A percentile compares a stretch with the other conserved stretches of the same genome.
Evolutionary conservation across 1,140 invertebrate genomes (phyloP).

Genomic region (Bemisia tabaci): DNA sequence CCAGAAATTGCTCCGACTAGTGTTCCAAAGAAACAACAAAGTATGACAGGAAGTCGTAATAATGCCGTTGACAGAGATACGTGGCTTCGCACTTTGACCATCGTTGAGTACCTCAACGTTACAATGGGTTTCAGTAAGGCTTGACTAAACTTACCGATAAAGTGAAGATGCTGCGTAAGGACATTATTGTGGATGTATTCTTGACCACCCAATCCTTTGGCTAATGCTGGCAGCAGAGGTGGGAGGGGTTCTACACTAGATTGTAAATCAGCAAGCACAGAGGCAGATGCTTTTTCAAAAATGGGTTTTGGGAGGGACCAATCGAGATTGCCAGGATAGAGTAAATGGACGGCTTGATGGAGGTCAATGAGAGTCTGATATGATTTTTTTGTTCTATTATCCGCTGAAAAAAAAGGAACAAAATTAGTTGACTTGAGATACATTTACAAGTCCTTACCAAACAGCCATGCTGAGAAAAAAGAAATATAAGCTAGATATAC

Average conservation of each 20-base stretch:
- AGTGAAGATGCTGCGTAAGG: constrained; percentile 30
- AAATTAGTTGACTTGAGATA: neutral
- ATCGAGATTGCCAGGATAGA: constrained; percentile 35
- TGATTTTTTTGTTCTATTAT: constrained; percentile 2
- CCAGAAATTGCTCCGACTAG: too few species aligned
- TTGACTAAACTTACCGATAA: constrained; percentile 35
- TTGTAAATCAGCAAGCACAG: constrained; percentile 19
- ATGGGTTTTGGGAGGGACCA: constrained; percentile 27
- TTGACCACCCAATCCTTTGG: constrained; percentile 32
- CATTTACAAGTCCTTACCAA: neutral
- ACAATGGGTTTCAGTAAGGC: too few species aligned
- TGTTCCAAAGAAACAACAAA: too few species aligned
- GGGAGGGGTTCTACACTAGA: constrained; percentile 21
- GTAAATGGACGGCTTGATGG: constrained; percentile 38
- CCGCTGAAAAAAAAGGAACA: neutral
- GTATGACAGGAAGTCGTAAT: too few species aligned
- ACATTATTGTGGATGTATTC: constrained; percentile 33
- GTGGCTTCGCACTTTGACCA: too few species aligned
- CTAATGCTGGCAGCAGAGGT: constrained; percentile 29
- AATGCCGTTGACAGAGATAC: too few species aligned
- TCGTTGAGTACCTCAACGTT: too few species aligned
- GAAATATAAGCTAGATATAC: constrained; percentile 19
- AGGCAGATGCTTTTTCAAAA: constrained; percentile 20
- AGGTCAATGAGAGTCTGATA: constrained; percentile 23
- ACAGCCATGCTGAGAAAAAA: constrained; percentile 6